Conservation (phyloP, 2,888 invertebrate genomes). For the Bugulina stolonifera region DNA sequence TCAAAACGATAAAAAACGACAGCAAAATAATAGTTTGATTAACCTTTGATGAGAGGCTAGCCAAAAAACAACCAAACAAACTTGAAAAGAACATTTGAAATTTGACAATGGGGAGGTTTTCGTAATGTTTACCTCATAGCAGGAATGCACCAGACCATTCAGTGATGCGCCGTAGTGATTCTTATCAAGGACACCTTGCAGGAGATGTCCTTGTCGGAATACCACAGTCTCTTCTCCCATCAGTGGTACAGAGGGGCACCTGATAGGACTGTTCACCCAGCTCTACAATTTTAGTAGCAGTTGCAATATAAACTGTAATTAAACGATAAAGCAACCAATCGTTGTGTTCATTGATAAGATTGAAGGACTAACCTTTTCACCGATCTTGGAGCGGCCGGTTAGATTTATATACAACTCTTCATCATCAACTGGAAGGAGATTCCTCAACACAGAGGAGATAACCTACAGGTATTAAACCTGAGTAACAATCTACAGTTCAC, state of each 20-base stretch:
- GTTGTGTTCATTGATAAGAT: too few species aligned
- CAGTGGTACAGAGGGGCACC: neutral
- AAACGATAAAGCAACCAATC: too few species aligned
- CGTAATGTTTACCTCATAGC: conserved; percentile 73
- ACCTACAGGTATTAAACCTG: conserved; percentile 39
- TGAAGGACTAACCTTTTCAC: conserved; percentile 6
- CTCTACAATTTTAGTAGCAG: conserved; percentile 17
- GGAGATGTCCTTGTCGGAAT: conserved; percentile 77
- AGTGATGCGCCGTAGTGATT: conserved; percentile 91
- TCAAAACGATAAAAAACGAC: too few species aligned
- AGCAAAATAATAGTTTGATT: too few species aligned
- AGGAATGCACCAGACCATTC: conserved; percentile 87
- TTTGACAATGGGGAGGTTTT: too few species aligned
- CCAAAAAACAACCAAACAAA: too few species aligned
- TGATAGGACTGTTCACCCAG: conserved; percentile 9
- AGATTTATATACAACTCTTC: conserved; percentile 56
- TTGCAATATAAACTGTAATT: too few species aligned
- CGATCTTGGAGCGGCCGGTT: conserved; percentile 67
- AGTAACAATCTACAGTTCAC: too few species aligned
- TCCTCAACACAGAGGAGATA: conserved; percentile 49
- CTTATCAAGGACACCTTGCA: conserved; percentile 90
- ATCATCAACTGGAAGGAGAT: conserved; percentile 41
- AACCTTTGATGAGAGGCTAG: too few species aligned
- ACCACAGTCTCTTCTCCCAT: conserved; percentile 91
- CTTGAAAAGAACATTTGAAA: too few species aligned